A percentile compares a stretch with the other conserved stretches of the same genome.
Conservation (phyloP, 2,888 invertebrate species). For the Keiferia lycopersicella region DNA sequence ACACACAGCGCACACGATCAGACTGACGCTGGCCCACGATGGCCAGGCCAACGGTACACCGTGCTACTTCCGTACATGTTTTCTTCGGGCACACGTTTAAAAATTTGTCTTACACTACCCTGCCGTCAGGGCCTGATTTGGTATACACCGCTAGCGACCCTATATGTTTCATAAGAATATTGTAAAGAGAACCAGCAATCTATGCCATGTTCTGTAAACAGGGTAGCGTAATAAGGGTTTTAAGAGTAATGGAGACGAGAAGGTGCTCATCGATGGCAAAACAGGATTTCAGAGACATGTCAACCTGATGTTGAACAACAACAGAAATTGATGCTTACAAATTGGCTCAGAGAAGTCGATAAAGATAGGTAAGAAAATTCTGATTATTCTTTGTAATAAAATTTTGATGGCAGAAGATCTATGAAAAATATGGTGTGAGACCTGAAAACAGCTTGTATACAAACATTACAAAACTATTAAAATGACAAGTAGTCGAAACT, state of each 20-base stretch:
- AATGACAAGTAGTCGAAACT: no score
- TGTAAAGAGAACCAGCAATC: neutral
- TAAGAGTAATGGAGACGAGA: neutral
- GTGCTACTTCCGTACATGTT: conserved; percentile 59
- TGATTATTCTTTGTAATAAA: no score
- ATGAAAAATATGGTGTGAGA: no score
- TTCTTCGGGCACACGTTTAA: conserved; percentile 25
- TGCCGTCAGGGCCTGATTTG: no score
- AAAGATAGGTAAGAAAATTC: no score
- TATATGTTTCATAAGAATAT: no score
- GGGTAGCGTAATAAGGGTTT: neutral
- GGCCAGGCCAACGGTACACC: conserved; percentile 56
- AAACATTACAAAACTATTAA: no score
- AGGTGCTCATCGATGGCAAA: neutral
- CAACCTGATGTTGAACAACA: neutral
- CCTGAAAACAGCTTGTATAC: no score
- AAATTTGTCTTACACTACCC: neutral
- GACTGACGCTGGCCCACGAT: conserved; percentile 56
- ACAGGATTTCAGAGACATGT: neutral
- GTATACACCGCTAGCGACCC: no score
- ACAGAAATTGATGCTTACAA: neutral
- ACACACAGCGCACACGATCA: conserved; percentile 49
- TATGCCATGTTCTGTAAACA: neutral
- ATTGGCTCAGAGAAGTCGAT: neutral
- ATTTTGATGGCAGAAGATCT: no score